phyloP scores from a whole-genome alignment of 1,140 invertebrate species.

The Temnothorax longispinosus region DNA sequence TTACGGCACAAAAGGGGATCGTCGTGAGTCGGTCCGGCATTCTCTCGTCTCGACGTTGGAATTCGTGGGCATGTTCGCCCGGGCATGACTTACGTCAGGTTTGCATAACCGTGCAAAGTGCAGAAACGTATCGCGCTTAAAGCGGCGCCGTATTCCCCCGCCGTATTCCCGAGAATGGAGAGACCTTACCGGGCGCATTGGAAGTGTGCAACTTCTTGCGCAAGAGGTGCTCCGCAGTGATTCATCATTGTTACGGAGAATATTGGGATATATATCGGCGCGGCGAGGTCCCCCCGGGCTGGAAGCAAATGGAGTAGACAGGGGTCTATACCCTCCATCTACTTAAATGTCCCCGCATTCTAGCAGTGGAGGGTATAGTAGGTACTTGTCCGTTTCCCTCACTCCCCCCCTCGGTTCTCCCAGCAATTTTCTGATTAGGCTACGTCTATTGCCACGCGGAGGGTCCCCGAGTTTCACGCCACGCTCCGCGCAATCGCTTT shows the following conservation, averaged over 20 bases:
- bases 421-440: constrained; percentile 77
- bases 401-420: neutral
- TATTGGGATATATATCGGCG: constrained; percentile 77
- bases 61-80: constrained; percentile 26
- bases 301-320: constrained; percentile 76
- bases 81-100: constrained; percentile 62
- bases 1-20: constrained; percentile 34
- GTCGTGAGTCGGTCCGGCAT: neutral
- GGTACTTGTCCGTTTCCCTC: constrained; percentile 54
- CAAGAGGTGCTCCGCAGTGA: constrained; percentile 75
- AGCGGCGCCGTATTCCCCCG: constrained; percentile 26
- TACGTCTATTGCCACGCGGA: constrained; percentile 65
- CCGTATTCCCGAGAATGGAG: constrained; percentile 32
- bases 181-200: constrained; percentile 63
- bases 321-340: constrained; percentile 75
- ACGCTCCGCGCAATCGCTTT: constrained; percentile 67
- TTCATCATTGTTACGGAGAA: constrained; percentile 77
- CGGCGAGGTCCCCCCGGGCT: constrained; percentile 70
- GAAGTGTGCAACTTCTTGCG: constrained; percentile 76
- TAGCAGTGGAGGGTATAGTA: constrained; percentile 62
- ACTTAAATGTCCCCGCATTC: constrained; percentile 75
- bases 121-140: constrained; percentile 64
- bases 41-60: constrained; percentile 9
- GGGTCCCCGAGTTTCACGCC: constrained; percentile 59
- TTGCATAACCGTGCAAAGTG: constrained; percentile 64